Base-by-base conservation (phyloP, 2,888 invertebrate genomes). In the Drosophila merina region DNA sequence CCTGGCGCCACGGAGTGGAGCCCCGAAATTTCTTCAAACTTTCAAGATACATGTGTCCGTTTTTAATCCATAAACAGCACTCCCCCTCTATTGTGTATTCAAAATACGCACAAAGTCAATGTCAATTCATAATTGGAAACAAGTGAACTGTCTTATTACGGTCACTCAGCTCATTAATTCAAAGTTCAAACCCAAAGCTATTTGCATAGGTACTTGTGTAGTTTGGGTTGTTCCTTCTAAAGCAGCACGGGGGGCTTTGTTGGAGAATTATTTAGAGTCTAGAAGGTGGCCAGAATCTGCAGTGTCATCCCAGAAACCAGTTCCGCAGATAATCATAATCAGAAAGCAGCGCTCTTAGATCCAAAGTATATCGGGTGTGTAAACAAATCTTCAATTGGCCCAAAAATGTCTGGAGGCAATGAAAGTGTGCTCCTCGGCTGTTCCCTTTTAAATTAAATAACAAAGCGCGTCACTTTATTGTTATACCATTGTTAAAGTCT, bases 381-480 rank as follows among this genome's bases (percentile, higher is more conserved):
- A 33, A 51, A 50, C 51, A 30, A 52, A 28, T 56, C 28, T 31
- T 25, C 68, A 57, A 42, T 40, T 64, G 12, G 20, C 28, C 8
- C 12, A n/a, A 44, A 57, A 68, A 63, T 55, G 38, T 40, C 69
- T 67, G 33, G n/a, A 10, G 69, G 66, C 66, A 31, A 63, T 42
- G 54, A 75, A 75, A 55, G 42, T 40, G 40, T 69, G 50, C 40
- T 50, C 30, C 33, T 49, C 12, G 10, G 25, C 45, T n/a, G 26
- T 47, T 36, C 44, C 31, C 57, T 44, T 38, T 38, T 6, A 20
- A 36, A 25, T 26, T 20, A 8, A 40, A 59, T 40, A 38, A n/a
- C 9, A 45, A 50, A 20, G 25, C 12, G 8, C 10, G 10, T 14
- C 44, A 51, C 25, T 7, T 45, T 25, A 47, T 10, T 25, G 26